These are phyloP conservation scores for Synergus umbraculus DNA, from an alignment of 2,888 invertebrate genomes.

Conservation along the genomic window DNA sequence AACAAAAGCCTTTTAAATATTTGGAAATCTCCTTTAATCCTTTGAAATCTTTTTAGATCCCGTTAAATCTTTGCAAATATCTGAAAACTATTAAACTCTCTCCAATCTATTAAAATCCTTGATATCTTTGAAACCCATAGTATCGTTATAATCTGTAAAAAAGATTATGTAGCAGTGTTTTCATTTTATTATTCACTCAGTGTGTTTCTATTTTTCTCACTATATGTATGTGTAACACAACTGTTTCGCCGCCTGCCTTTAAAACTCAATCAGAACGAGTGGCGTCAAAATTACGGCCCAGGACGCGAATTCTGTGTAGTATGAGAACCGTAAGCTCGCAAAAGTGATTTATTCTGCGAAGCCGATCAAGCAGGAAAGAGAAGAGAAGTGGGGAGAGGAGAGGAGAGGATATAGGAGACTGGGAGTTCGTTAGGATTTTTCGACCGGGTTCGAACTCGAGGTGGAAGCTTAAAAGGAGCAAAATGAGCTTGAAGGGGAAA, in stretches of 20 bases:
- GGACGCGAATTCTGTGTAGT: slow-evolving; percentile 18
- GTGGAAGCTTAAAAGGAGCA: slow-evolving; percentile 37
- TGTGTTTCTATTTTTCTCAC: neutral
- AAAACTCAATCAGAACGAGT: slow-evolving; percentile 39
- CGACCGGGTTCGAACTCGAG: slow-evolving; percentile 37
- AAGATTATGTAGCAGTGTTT: neutral
- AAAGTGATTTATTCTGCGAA: slow-evolving; percentile 23
- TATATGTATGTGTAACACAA: slow-evolving; percentile 1
- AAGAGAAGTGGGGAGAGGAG: neutral
- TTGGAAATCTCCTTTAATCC: too few relatives aligned
- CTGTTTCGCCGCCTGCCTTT: slow-evolving; percentile 16
- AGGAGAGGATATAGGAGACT: neutral
- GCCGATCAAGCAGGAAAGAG: slow-evolving; percentile 11
- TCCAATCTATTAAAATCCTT: neutral
- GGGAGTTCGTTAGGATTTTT: slow-evolving; percentile 39
- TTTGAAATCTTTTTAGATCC: neutral
- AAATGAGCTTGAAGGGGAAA: slow-evolving; percentile 26
- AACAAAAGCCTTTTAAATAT: too few relatives aligned
- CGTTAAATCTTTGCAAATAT: neutral
- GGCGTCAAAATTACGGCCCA: slow-evolving; percentile 32
- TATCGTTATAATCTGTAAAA: too few relatives aligned
- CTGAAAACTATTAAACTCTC: too few relatives aligned
- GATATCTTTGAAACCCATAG: too few relatives aligned
- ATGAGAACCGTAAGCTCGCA: slow-evolving; percentile 26
- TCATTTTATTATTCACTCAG: neutral